A percentile compares a stretch with the other conserved stretches of the same genome.
These are phyloP conservation scores for Caligus rogercresseyi DNA, from an alignment of 1,140 invertebrate genomes.

Conservation along the genomic window DNA sequence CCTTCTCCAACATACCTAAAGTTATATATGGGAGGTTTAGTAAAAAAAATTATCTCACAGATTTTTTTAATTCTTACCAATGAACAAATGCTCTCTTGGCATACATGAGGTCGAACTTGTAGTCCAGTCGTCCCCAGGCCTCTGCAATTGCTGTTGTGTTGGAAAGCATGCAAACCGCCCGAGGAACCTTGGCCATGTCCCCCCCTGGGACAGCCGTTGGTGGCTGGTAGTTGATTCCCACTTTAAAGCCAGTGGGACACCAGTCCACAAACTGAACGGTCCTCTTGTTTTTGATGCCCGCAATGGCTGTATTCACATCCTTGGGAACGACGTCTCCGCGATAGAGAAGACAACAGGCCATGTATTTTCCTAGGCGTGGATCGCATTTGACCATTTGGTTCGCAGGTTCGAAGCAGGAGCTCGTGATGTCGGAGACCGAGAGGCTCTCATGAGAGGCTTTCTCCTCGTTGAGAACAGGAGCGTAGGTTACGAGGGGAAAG, in stretches of 20 bases:
- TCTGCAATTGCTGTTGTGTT: constrained; percentile 53
- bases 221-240: constrained; percentile 32
- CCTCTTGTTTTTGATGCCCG: constrained; percentile 61
- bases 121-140: constrained; percentile 34
- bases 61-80: constrained; percentile 27
- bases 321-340: constrained; percentile 55
- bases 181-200: constrained; percentile 36
- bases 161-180: constrained; percentile 47
- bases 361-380: constrained; percentile 70
- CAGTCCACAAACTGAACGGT: constrained; percentile 76
- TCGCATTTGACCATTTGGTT: constrained; percentile 90
- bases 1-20: constrained; percentile 41
- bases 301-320: constrained; percentile 64
- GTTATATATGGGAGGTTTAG: no score
- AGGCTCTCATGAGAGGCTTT: constrained; percentile 69
- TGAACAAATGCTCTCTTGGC: constrained; percentile 29
- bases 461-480: constrained; percentile 63
- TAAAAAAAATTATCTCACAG: no score
- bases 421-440: constrained; percentile 68
- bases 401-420: constrained; percentile 67
- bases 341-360: constrained; percentile 68
- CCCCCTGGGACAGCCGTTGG: constrained; percentile 43
- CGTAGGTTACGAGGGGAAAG: constrained; percentile 64
- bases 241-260: constrained; percentile 70
- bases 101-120: constrained; percentile 33